Evolutionary conservation across 2,113 vertebrate species (phyloP).

Genomic region (Pipra filicauda): DNA sequence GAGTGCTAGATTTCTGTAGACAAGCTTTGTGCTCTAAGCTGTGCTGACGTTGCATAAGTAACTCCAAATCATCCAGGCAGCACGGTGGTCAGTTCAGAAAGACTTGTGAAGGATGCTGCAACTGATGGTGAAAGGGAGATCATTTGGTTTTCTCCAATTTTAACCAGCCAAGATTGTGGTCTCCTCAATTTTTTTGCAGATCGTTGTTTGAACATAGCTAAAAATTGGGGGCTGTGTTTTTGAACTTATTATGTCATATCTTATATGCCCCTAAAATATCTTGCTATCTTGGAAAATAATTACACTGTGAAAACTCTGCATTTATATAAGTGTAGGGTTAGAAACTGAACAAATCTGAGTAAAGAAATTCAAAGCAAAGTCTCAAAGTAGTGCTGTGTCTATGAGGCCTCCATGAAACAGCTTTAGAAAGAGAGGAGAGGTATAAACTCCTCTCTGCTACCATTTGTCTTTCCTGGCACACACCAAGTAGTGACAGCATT

Average conservation of each 20-base stretch:
- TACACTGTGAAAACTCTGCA: not conserved
- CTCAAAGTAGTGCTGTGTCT: not conserved
- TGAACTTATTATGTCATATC: not conserved
- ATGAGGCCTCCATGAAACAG: not conserved
- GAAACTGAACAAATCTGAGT: not conserved
- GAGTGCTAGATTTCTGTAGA: not conserved
- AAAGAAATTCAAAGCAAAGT: not conserved
- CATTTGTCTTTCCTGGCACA: not conserved
- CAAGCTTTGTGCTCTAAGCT: not conserved
- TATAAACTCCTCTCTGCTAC: not conserved
- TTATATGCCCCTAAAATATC: not conserved
- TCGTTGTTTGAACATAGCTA: not conserved
- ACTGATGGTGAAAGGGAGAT: not conserved
- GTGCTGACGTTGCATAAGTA: not conserved
- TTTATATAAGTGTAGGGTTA: not conserved
- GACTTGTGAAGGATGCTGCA: not conserved
- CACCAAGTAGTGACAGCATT: not conserved
- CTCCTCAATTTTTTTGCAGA: not conserved
- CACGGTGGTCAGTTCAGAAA: rapidly evolving
- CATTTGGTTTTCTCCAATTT: not conserved
- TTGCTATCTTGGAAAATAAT: not conserved
- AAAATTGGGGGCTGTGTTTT: not conserved
- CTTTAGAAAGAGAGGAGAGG: not conserved
- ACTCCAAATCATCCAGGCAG: not conserved
- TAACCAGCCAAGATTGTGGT: not conserved